Conservation (phyloP, 64 coral and sea anemone genomes). For the Pocillopora damicornis region DNA sequence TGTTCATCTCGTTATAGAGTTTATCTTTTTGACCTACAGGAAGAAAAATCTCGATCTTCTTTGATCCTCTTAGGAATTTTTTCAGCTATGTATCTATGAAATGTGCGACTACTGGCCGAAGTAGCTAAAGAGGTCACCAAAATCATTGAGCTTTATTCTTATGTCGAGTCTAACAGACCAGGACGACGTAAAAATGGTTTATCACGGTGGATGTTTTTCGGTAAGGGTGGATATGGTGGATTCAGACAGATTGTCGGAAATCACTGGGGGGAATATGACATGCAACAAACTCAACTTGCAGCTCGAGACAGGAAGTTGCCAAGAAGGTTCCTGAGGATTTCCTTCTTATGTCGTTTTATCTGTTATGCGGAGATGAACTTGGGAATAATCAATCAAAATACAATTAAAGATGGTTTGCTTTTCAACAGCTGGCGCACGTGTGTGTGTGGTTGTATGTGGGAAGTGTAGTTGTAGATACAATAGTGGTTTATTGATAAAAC, state of each 20-base stretch:
- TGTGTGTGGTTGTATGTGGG: too few species aligned
- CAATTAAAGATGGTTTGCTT: too few species aligned
- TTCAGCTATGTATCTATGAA: background rate
- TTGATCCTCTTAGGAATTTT: constrained; percentile 16
- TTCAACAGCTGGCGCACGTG: too few species aligned
- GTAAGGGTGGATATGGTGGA: too few species aligned
- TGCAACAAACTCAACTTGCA: background rate
- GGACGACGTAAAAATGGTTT: too few species aligned
- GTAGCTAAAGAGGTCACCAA: too few species aligned
- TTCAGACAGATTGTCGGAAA: too few species aligned
- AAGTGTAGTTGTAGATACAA: too few species aligned
- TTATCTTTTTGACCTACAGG: constrained; percentile 23
- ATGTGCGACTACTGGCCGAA: background rate
- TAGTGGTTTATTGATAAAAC: too few species aligned
- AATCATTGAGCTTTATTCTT: too few species aligned
- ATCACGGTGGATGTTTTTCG: too few species aligned
- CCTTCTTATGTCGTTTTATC: constrained; percentile 5
- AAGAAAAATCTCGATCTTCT: background rate
- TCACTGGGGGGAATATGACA: background rate
- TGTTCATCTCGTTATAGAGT: background rate
- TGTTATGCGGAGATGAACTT: background rate
- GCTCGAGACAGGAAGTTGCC: background rate
- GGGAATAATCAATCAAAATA: background rate
- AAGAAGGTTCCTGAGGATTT: background rate
- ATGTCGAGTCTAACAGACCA: too few species aligned